phyloP scores from a whole-genome alignment of 1,140 invertebrate genomes.

The Hylyphantes graminicola region DNA sequence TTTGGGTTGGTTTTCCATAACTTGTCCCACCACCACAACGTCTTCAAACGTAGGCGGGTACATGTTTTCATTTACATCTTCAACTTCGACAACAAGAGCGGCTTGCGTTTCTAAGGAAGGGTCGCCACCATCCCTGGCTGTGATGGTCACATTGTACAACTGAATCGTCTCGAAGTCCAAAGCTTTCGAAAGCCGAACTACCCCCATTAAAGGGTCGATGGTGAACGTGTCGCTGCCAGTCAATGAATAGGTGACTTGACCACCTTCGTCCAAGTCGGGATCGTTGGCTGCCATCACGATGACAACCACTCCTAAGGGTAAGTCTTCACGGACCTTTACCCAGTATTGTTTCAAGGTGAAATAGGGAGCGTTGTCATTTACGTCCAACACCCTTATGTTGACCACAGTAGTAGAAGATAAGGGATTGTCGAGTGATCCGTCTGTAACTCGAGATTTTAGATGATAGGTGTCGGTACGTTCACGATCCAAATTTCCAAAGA shows the following conservation, averaged over 20 bases:
- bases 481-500: slow-evolving; percentile 82
- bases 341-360: slow-evolving; percentile 75
- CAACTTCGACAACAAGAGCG: slow-evolving; percentile 62
- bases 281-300: slow-evolving; percentile 87
- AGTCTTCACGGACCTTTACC: slow-evolving; percentile 89
- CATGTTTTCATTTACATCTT: slow-evolving; percentile 67
- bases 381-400: slow-evolving; percentile 84
- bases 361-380: slow-evolving; percentile 90
- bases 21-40: slow-evolving; percentile 74
- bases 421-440: slow-evolving; percentile 71
- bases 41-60: slow-evolving; percentile 86
- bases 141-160: slow-evolving; percentile 62
- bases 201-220: slow-evolving; percentile 61
- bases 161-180: slow-evolving; percentile 63
- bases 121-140: slow-evolving; percentile 60
- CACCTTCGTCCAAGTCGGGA: slow-evolving; percentile 84
- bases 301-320: slow-evolving; percentile 86
- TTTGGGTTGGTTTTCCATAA: slow-evolving; percentile 80
- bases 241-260: slow-evolving; percentile 83
- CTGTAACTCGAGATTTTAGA: slow-evolving; percentile 83
- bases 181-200: slow-evolving; percentile 70
- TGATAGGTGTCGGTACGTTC: slow-evolving; percentile 87
- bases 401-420: slow-evolving; percentile 81
- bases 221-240: slow-evolving; percentile 44
- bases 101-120: slow-evolving; percentile 57